Conservation (phyloP, 2,888 invertebrate genomes). For the Subacronicta megacephala region DNA sequence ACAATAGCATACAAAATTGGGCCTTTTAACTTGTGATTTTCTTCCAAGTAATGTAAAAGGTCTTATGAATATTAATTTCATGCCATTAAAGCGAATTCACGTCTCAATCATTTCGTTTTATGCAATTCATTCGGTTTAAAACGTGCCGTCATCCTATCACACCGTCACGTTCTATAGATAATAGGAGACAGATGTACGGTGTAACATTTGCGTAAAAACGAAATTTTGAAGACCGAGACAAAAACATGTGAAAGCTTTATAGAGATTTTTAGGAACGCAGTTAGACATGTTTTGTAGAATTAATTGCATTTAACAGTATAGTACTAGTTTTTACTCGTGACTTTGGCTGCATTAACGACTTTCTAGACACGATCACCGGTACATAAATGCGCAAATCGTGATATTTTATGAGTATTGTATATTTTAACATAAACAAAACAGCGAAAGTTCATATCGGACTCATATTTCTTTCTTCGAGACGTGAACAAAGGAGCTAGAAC, state of each 20-base stretch:
- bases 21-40: conserved; percentile 57
- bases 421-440: conserved; percentile 55
- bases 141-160: conserved; percentile 47
- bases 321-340: conserved; percentile 58
- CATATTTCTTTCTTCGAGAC: conserved; percentile 50
- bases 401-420: conserved; percentile 56
- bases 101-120: conserved; percentile 67
- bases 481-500: conserved; percentile 21
- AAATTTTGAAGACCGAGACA: conserved; percentile 36
- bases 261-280: conserved; percentile 40
- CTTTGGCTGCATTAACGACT: conserved; percentile 54
- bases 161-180: conserved; percentile 36
- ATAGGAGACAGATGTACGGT: conserved; percentile 15
- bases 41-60: conserved; percentile 38
- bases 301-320: conserved; percentile 55
- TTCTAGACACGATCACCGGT: conserved; percentile 56
- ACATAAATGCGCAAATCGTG: conserved; percentile 57
- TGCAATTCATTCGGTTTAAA: conserved; percentile 64
- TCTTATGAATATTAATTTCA: conserved; percentile 65
- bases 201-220: conserved; percentile 31
- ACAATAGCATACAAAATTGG: conserved; percentile 70
- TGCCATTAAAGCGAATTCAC: conserved; percentile 59
- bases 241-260: conserved; percentile 50
- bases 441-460: conserved; percentile 54
- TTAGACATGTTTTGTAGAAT: conserved; percentile 49